Evolutionary conservation across 2,888 invertebrate species (phyloP).

Genomic region (Ophion slaviceki): DNA sequence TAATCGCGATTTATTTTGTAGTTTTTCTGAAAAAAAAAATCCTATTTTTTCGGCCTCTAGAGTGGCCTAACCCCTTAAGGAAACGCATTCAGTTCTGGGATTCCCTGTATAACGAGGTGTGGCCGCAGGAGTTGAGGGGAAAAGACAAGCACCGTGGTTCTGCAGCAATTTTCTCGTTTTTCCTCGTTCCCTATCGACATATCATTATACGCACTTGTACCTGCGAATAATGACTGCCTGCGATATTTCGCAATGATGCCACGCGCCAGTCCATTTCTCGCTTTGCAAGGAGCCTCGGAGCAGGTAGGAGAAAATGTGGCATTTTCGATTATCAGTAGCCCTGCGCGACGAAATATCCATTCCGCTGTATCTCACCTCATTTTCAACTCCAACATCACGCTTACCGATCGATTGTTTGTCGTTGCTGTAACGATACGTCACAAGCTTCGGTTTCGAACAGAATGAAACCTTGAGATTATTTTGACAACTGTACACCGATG

Average conservation of each 20-base stretch:
- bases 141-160: background rate
- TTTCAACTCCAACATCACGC: background rate
- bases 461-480: background rate
- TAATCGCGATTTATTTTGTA: no score
- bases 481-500: background rate
- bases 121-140: no score
- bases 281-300: background rate
- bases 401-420: background rate
- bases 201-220: constrained; percentile 12
- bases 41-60: no score
- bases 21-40: no score
- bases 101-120: no score
- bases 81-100: no score
- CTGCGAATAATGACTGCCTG: background rate
- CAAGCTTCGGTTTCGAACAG: background rate
- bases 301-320: constrained; percentile 9
- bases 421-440: background rate
- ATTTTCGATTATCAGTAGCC: constrained; percentile 16
- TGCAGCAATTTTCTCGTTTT: constrained; percentile 9
- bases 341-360: no score
- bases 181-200: constrained; percentile 11
- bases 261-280: constrained; percentile 49
- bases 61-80: no score
- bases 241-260: constrained; percentile 8
- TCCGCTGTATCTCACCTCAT: background rate